A percentile compares a stretch with the other conserved stretches of the same genome.
Evolutionary conservation across 2,113 vertebrate genomes (phyloP).

Genomic region (Rhabdomys dilectus): DNA sequence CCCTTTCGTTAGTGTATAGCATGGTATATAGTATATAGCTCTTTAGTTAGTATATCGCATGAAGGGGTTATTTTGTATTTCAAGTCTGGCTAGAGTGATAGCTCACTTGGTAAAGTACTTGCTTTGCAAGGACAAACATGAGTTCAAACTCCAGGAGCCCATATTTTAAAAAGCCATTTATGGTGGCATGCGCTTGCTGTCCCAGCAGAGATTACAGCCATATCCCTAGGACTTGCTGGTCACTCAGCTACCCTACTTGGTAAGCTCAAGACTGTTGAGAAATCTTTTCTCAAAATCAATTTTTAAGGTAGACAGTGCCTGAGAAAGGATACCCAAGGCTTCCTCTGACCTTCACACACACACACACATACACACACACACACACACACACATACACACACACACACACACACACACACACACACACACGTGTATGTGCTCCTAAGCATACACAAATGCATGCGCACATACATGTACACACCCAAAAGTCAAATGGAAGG

Average conservation of each 20-base stretch:
- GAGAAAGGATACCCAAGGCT: not conserved
- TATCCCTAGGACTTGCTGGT: not conserved
- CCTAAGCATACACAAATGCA: too few species aligned
- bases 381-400: not conserved
- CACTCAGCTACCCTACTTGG: not conserved
- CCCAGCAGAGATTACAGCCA: not conserved
- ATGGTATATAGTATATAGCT: not conserved
- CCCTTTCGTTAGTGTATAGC: conserved; percentile 68
- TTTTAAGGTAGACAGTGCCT: not conserved
- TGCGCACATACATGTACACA: not conserved
- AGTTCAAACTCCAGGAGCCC: not conserved
- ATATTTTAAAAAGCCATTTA: not conserved
- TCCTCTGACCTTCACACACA: not conserved
- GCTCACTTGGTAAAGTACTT: not conserved
- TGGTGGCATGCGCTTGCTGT: not conserved
- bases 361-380: not conserved
- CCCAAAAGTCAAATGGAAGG: not conserved
- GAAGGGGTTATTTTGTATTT: not conserved
- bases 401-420: not conserved
- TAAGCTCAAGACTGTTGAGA: not conserved
- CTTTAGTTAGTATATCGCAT: conserved; percentile 69
- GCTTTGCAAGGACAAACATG: not conserved
- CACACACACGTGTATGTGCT: not conserved
- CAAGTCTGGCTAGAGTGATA: not conserved
- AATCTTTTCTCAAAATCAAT: not conserved